These are phyloP conservation scores for Ophion slaviceki DNA, from an alignment of 2,888 invertebrate genomes.

Conservation along the genomic window DNA sequence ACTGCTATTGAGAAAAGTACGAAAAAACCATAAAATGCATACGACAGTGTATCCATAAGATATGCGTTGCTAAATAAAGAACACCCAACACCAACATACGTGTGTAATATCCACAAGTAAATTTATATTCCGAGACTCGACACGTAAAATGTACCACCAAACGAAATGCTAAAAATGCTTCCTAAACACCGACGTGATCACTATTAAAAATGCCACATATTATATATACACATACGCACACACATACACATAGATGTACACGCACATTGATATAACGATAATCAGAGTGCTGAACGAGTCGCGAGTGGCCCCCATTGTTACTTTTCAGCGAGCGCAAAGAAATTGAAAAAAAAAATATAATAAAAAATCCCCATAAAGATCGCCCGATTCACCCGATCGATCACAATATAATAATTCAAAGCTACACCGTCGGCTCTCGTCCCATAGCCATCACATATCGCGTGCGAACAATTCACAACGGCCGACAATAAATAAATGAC, in stretches of 20 bases:
- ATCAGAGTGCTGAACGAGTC: conserved; percentile 47
- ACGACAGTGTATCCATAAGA: conserved; percentile 17
- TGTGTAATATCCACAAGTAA: conserved; percentile 30
- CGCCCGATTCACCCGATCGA: conserved; percentile 41
- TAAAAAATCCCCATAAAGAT: conserved; percentile 39
- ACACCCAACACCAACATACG: conserved; percentile 58
- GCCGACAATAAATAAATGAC: conserved; percentile 28
- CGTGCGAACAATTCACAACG: conserved; percentile 56
- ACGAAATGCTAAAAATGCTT: conserved; percentile 36
- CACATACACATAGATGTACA: background rate
- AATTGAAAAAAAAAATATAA: conserved; percentile 12
- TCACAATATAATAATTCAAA: conserved; percentile 30
- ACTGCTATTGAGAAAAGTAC: conserved; percentile 34
- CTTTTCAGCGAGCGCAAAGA: conserved; percentile 4
- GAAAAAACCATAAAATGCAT: conserved; percentile 4
- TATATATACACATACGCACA: background rate
- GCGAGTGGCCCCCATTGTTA: conserved; percentile 40
- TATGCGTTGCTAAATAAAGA: conserved; percentile 4
- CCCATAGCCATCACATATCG: conserved; percentile 20
- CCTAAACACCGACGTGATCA: conserved; percentile 48
- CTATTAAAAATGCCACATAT: conserved; percentile 4
- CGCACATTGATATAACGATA: conserved; percentile 14
- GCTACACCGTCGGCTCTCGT: conserved; percentile 18
- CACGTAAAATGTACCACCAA: conserved; percentile 10
- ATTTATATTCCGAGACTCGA: conserved; percentile 24